Base-by-base conservation (phyloP, 1,140 invertebrate genomes). In the Drosophila rufa region DNA sequence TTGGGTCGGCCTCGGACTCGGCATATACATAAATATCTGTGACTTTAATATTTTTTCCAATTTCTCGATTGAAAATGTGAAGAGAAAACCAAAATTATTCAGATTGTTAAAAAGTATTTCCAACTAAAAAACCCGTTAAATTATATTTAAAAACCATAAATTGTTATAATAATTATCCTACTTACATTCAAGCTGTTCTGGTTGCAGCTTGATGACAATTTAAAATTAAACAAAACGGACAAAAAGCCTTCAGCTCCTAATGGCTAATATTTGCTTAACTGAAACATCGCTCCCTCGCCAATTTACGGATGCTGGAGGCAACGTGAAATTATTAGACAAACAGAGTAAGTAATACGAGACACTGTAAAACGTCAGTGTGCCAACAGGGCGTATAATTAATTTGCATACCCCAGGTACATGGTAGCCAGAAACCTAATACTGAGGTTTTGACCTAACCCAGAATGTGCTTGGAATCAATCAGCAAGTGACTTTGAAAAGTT, bases 341-440 rank as follows among this genome's bases (percentile, higher is more conserved):
- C 43, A 56, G 36, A 43, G 11, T 17, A n/a, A 48, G 71, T 59
- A 71, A 14, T 46, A 14, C 14, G 48, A 61, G n/a, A 9, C 11
- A 51, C 17, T 36, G 46, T 17, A 38, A 17, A 50, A 46, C 51
- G 30, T 61, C 27, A 58, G 36, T 36, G 43, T 22, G 25, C 56
- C 71, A 75, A 55, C 71, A 25, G 67, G 33, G 71, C 71, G 71
- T 75, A 56, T 75, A 75, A 73, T 75, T 60, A 75, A 75, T 75
- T 73, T 75, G 53, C 53, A 60, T 57, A 42, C 47, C 53, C 62
- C 47, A 60, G 66, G 60, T 55, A 25, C 36, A 40, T 22, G 19
- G 47, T 8, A 50, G 42, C 27, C 25, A 42, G 67, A 67, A 61
- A 53, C n/a, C 14, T 27, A 19, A 61, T 53, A 38, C 14, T 40